Evolutionary conservation across 1,140 invertebrate genomes (phyloP), one percentile per base, ranked within the genome.

Genomic region (Trissolcus basalis): DNA sequence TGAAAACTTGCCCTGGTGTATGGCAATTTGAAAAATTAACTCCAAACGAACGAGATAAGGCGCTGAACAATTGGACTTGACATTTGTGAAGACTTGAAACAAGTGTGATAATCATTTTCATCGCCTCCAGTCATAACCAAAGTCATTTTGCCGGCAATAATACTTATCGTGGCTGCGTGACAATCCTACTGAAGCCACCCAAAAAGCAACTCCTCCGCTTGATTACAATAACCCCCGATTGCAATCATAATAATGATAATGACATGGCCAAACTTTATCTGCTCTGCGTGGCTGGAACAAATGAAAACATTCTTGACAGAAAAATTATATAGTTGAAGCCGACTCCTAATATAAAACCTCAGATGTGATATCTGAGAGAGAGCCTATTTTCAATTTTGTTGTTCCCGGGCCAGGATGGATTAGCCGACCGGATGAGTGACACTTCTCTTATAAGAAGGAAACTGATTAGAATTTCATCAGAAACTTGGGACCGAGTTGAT

Each of bases 71-170:
- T 51, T 56, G 3, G 12, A 6, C 1, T 1, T 2, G 1, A 13
- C 44, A 61, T 71, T 63, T 63, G 63, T 51, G 32, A 8, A 61
- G n/a, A 50, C 59, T 51, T 11, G 53, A 70, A 63, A 70, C 58
- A 63, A 63, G 58, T 56, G 58, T 56, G 67, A 70, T 70, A 60
- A 61, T 70, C 58, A 51, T 63, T 71, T 71, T 71, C 43, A 71
- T 56, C 47, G 36, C 51, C 39, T 15, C 44, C 32, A 51, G 47
- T 16, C 11, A 56, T 71, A 71, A 71, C 51, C 53, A 43, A 9
- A 71, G 68, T 71, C 68, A 45, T 63, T 71, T 63, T 16, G 11
- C 11, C 10, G 19, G 12, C 13, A 61, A 63, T 71, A 63, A 63
- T 71, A 71, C 53, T 72, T 64, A 64, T 64, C 54, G 47, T 35